Percentiles rank a stretch among this genome's conserved stretches.
Conservation (phyloP, 2,113 vertebrate genomes). For the Cygnus atratus region DNA sequence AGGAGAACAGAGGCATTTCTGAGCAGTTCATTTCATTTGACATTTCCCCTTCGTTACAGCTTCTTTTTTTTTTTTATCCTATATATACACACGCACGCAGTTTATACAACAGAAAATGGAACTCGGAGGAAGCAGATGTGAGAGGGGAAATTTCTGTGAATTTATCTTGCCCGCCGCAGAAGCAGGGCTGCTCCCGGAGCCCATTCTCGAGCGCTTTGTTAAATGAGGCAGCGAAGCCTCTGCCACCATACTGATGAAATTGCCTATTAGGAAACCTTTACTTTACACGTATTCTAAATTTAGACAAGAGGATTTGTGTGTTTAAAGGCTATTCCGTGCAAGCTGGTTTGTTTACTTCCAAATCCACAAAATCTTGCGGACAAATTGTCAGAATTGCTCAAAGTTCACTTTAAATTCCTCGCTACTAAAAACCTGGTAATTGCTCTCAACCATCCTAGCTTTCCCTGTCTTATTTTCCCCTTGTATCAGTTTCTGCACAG, state of each 20-base stretch:
- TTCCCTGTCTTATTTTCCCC: background rate
- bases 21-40: background rate
- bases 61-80: background rate
- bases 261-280: background rate
- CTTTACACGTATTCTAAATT: background rate
- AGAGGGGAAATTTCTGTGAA: background rate
- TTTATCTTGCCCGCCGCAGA: background rate
- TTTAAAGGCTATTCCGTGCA: background rate
- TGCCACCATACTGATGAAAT: rapidly evolving
- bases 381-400: background rate
- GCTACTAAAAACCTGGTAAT: background rate
- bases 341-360: background rate
- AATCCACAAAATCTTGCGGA: background rate
- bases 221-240: background rate
- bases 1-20: background rate
- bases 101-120: background rate
- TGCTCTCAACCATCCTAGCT: background rate
- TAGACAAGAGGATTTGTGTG: background rate
- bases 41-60: background rate
- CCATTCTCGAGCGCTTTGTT: background rate
- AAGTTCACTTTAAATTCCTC: background rate
- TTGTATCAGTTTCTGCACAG: background rate
- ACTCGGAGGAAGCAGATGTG: background rate
- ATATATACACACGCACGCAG: background rate
- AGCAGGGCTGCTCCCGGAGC: background rate